Evolutionary conservation across 2,797 vertebrate genomes (phyloP).

Genomic region (Prunella strophiata): DNA sequence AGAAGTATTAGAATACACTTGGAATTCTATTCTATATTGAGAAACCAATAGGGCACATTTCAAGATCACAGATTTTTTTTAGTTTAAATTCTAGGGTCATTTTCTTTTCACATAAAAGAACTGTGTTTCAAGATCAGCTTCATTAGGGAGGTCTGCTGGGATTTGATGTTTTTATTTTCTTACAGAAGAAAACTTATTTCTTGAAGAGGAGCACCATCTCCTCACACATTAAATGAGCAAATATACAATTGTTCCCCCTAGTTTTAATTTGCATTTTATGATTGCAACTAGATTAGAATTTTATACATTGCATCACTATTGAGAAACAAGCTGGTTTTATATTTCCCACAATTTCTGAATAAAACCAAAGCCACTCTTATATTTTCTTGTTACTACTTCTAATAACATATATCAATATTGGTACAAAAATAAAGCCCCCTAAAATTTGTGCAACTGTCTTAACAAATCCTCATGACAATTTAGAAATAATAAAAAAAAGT

Average conservation of each 20-base stretch:
- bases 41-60: not conserved
- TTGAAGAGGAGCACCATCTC: not conserved
- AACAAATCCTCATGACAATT: not conserved
- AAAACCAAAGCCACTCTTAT: not conserved
- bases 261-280: slow-evolving; percentile 55
- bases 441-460: not conserved
- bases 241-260: not conserved
- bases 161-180: slow-evolving; percentile 34
- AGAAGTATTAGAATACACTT: not conserved
- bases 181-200: slow-evolving; percentile 6
- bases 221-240: slow-evolving; percentile 25
- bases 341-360: not conserved
- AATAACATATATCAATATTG: not conserved
- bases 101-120: slow-evolving; percentile 29
- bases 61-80: not conserved
- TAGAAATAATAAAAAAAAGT: not conserved
- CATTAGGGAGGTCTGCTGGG: slow-evolving; percentile 26
- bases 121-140: slow-evolving; percentile 17
- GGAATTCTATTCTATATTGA: not conserved
- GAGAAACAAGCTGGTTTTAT: not conserved
- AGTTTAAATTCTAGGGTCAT: not conserved
- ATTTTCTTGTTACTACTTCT: not conserved
- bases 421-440: not conserved
- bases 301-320: slow-evolving; percentile 9
- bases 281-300: slow-evolving; percentile 27